Conservation (phyloP, 2,888 invertebrate species). For the Melangyna quadrimaculata region DNA sequence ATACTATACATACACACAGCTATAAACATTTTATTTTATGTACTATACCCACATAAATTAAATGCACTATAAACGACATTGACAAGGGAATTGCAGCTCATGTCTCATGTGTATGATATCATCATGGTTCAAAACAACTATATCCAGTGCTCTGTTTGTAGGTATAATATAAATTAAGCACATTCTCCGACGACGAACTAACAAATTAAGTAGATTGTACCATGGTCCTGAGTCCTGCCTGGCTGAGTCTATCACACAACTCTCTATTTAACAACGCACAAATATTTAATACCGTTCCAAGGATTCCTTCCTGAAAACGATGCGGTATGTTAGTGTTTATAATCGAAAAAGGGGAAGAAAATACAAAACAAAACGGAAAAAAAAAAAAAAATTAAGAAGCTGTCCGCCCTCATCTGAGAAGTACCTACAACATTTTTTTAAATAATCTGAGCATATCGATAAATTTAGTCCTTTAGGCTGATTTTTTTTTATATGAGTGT, state of each 20-base stretch:
- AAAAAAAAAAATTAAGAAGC: constrained; percentile 46
- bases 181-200: not conserved
- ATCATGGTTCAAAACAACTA: not conserved
- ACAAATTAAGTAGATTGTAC: not conserved
- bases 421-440: constrained; percentile 13
- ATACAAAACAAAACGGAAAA: not conserved
- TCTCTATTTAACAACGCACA: not conserved
- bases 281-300: not conserved
- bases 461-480: constrained; percentile 14
- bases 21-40: not conserved
- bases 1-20: not conserved
- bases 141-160: not conserved
- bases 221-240: not conserved
- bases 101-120: not conserved
- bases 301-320: constrained; percentile 53
- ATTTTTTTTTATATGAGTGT: constrained; percentile 4
- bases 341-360: not conserved
- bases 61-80: constrained; percentile 1
- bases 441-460: constrained; percentile 34
- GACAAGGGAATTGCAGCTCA: not conserved
- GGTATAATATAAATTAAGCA: not conserved
- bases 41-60: not conserved
- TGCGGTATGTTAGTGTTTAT: constrained; percentile 28
- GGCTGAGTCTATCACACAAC: not conserved
- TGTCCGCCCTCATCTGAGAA: constrained; percentile 54